These are phyloP conservation scores for Micromesistius poutassou DNA, from an alignment of 2,797 vertebrate species.

Conservation along the genomic window DNA sequence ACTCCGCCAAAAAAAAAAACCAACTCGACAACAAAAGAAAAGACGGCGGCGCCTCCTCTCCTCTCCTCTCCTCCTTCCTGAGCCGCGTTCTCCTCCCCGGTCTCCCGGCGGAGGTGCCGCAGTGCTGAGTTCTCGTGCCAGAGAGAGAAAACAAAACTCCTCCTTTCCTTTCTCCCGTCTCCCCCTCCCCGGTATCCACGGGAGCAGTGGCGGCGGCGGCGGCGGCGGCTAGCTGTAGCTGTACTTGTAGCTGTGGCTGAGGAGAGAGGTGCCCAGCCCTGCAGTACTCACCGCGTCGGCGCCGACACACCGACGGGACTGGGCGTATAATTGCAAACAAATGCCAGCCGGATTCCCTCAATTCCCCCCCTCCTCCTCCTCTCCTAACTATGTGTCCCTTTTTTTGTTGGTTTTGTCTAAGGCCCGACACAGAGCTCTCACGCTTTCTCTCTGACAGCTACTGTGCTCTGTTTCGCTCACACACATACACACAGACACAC, in stretches of 20 bases:
- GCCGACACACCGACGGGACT: conserved; percentile 20
- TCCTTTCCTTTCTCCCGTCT: neutral
- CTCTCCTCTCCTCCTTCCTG: conserved; percentile 11
- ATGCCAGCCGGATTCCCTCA: conserved; percentile 16
- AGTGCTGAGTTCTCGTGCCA: conserved; percentile 65
- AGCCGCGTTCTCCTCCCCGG: conserved; percentile 46
- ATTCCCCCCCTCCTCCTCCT: conserved; percentile 17
- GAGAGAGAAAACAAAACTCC: conserved; percentile 35
- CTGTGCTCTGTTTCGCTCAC: conserved; percentile 26
- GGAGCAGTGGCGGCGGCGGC: neutral
- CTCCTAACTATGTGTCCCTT: conserved; percentile 20
- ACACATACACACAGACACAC: neutral
- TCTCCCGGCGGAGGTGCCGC: conserved; percentile 52
- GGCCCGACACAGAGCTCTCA: neutral
- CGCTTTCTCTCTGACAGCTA: conserved; percentile 26
- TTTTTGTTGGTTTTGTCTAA: conserved; percentile 13
- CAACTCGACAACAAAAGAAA: neutral
- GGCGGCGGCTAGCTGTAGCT: neutral
- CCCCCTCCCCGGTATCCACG: neutral
- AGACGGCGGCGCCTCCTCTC: conserved; percentile 18
- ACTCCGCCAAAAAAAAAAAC: neutral
- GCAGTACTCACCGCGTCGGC: conserved; percentile 35
- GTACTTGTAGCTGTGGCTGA: neutral
- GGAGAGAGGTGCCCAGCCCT: conserved; percentile 16
- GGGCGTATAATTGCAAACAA: conserved; percentile 11